phyloP scores from a whole-genome alignment of 2,888 invertebrate species.

The Netelia melanura region DNA sequence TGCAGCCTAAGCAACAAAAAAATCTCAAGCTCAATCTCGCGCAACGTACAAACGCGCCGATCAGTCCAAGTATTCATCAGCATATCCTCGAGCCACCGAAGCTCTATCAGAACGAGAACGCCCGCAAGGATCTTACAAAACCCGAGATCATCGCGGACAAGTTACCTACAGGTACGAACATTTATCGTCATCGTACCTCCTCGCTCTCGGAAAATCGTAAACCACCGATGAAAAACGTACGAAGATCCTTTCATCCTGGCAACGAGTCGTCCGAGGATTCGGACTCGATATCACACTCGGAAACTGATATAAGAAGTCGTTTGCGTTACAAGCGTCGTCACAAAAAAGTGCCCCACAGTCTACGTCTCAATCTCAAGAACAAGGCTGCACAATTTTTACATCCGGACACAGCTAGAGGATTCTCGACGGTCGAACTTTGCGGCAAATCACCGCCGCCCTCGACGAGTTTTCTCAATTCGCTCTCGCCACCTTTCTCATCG shows the following conservation, averaged over 20 bases:
- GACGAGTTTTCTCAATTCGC: slow-evolving; percentile 86
- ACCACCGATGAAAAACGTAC: slow-evolving; percentile 77
- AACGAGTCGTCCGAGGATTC: slow-evolving; percentile 83
- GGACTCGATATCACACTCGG: slow-evolving; percentile 86
- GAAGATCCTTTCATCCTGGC: slow-evolving; percentile 81
- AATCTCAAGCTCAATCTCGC: slow-evolving; percentile 70
- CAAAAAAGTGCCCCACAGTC: slow-evolving; percentile 81
- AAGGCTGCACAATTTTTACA: slow-evolving; percentile 83
- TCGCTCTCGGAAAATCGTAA: slow-evolving; percentile 82
- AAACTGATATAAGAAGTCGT: slow-evolving; percentile 86
- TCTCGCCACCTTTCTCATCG: slow-evolving; percentile 85
- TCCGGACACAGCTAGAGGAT: slow-evolving; percentile 79
- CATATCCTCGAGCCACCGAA: slow-evolving; percentile 81
- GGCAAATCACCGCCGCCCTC: slow-evolving; percentile 86
- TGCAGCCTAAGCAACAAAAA: slow-evolving; percentile 70
- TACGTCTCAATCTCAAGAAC: slow-evolving; percentile 84
- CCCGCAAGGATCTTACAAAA: slow-evolving; percentile 71
- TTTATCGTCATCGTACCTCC: slow-evolving; percentile 81
- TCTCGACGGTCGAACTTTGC: slow-evolving; percentile 78
- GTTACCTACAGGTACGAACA: slow-evolving; percentile 65
- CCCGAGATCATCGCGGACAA: slow-evolving; percentile 75
- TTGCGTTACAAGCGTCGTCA: slow-evolving; percentile 80
- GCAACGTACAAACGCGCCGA: slow-evolving; percentile 70
- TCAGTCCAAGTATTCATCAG: slow-evolving; percentile 77
- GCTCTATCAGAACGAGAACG: slow-evolving; percentile 79